A percentile compares a stretch with the other conserved stretches of the same genome.
Evolutionary conservation across 2,888 invertebrate genomes (phyloP).

Genomic region (Agrochola lychnidis): DNA sequence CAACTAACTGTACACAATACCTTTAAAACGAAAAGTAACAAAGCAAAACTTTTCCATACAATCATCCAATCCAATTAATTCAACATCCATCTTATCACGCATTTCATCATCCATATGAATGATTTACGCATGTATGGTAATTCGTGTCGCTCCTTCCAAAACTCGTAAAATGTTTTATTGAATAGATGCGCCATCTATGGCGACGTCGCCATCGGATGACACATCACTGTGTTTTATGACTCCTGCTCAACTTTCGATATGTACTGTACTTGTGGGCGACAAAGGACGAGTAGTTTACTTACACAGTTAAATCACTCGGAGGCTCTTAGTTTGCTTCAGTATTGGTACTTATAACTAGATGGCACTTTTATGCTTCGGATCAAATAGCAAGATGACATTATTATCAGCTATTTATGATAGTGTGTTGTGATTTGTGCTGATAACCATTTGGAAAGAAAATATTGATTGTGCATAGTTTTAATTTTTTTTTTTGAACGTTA

Average conservation of each 20-base stretch:
- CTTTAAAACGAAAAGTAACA: background rate
- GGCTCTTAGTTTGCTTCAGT: slow-evolving; percentile 24
- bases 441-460: background rate
- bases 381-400: slow-evolving; percentile 18
- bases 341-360: slow-evolving; percentile 21
- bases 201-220: slow-evolving; percentile 56
- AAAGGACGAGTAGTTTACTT: slow-evolving; percentile 33
- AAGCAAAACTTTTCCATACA: slow-evolving; percentile 10
- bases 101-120: slow-evolving; percentile 50
- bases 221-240: slow-evolving; percentile 61
- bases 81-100: slow-evolving; percentile 35
- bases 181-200: slow-evolving; percentile 61
- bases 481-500: background rate
- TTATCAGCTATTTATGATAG: slow-evolving; percentile 18
- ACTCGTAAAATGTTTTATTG: slow-evolving; percentile 68
- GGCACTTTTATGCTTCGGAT: slow-evolving; percentile 13
- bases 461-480: background rate
- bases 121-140: slow-evolving; percentile 63
- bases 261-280: slow-evolving; percentile 18
- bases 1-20: background rate
- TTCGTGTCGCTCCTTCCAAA: slow-evolving; percentile 47
- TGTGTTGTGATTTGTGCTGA: background rate
- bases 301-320: slow-evolving; percentile 40
- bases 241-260: slow-evolving; percentile 43
- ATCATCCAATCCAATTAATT: slow-evolving; percentile 49